A percentile compares a stretch with the other conserved stretches of the same genome.
These are phyloP conservation scores for Hormiphora californensis DNA, from an alignment of 37 sponge, comb jelly and placozoan genomes.

Conservation along the genomic window DNA sequence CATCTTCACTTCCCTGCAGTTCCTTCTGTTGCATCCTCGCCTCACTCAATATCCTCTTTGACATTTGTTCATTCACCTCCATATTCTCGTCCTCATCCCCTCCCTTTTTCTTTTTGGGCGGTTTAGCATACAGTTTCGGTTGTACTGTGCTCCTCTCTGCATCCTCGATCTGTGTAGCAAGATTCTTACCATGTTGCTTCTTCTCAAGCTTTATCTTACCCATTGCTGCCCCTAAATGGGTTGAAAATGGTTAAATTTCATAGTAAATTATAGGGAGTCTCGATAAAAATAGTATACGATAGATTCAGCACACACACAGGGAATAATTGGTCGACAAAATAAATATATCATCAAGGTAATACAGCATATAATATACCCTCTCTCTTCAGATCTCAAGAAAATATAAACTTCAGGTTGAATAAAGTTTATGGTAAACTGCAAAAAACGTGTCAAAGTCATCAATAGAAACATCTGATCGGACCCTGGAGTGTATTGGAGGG, in stretches of 20 bases:
- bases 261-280: too few relatives aligned
- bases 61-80: not conserved
- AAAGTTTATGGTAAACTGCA: too few relatives aligned
- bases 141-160: conserved; percentile 14
- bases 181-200: conserved; percentile 14
- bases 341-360: too few relatives aligned
- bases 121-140: conserved; percentile 14
- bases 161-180: conserved; percentile 28
- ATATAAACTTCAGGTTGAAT: too few relatives aligned
- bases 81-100: not conserved
- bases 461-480: too few relatives aligned
- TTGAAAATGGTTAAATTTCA: not conserved
- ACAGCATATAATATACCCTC: too few relatives aligned
- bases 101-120: conserved; percentile 35
- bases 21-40: conserved; percentile 15
- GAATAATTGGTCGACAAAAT: too few relatives aligned
- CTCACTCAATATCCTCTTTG: conserved; percentile 21
- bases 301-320: too few relatives aligned
- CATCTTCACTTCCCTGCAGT: not conserved
- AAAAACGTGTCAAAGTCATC: too few relatives aligned
- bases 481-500: too few relatives aligned
- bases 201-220: conserved; percentile 47
- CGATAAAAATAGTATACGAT: too few relatives aligned
- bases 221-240: not conserved
- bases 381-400: too few relatives aligned